Evolutionary conservation across 2,888 invertebrate species (phyloP), one percentile per base, ranked within the genome.

Genomic region (Galeruca laticollis): DNA sequence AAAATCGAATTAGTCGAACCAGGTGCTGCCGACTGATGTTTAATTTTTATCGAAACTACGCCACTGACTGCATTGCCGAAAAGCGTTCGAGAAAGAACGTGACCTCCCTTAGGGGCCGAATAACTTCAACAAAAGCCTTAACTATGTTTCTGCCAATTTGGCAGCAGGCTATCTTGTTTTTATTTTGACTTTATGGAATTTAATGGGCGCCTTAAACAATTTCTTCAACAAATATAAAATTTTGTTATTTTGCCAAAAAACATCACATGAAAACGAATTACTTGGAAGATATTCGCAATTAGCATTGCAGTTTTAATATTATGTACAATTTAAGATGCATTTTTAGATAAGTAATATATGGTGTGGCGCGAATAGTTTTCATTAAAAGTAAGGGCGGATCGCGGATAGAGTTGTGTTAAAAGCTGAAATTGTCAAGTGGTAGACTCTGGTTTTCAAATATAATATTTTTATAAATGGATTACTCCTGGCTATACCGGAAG

Each of bases 61-160:
- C 69, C 69, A 69, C 69, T 69, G 69, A 40, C 69, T 69, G 65
- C 65, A 69, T 31, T 69, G 65, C 60, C 31, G 62, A 67, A 70
- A 70, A 63, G 51, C 59, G 61, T 63, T 70, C 35, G 11, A 63
- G 60, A 49, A 63, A 57, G 21, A 62, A 68, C 68, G 68, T 68
- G 68, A 68, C 68, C 68, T 56, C 59, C 62, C 68, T 62, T 13
- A 21, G 59, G 68, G 68, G 60, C 21, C 47, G 65, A 57, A 47
- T 57, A 65, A 65, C 59, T 65, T 65, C 43, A 65, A 65, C 57
- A 65, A 57, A 59, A 65, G 65, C 65, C 35, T 65, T 57, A 49
- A 65, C 65, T 57, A 47, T 62, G 61, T 68, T 68, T 68, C 54
- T 68, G 68, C 68, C 62, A 62, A 63, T 68, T 62, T 62, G 68